Percentiles rank a stretch among this genome's conserved stretches.
Conservation (phyloP, 1,140 invertebrate genomes). For the Himalopsyche phryganea region DNA sequence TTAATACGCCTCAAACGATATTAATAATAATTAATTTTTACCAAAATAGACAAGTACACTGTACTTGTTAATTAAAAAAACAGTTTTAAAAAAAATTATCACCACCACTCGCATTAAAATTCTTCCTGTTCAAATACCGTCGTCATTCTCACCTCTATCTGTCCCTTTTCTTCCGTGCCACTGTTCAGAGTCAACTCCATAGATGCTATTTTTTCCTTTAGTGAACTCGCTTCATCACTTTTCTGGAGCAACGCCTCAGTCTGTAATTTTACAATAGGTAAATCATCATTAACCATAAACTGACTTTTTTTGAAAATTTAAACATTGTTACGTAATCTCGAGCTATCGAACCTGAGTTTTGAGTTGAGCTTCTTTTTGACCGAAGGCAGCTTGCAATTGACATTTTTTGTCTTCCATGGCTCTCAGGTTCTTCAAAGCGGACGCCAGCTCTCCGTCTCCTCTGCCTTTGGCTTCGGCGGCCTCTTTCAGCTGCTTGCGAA, state of each 20-base stretch:
- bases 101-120: too few species aligned
- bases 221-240: conserved; percentile 68
- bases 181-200: conserved; percentile 69
- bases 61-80: too few species aligned
- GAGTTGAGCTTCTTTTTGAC: conserved; percentile 68
- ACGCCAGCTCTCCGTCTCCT: conserved; percentile 65
- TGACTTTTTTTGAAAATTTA: neutral
- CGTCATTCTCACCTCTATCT: conserved; percentile 60
- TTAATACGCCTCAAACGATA: too few species aligned
- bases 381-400: conserved; percentile 64
- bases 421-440: conserved; percentile 59
- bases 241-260: conserved; percentile 75
- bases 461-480: conserved; percentile 65
- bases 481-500: conserved; percentile 72
- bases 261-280: conserved; percentile 44
- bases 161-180: conserved; percentile 71
- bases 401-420: conserved; percentile 73
- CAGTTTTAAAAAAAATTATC: too few species aligned
- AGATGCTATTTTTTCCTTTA: conserved; percentile 74
- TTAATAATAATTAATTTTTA: too few species aligned
- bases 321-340: neutral
- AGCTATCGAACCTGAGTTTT: conserved; percentile 53
- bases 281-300: too few species aligned
- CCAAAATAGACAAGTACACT: too few species aligned
- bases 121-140: too few species aligned